A percentile compares a stretch with the other conserved stretches of the same genome.
phyloP scores from a whole-genome alignment of 2,888 invertebrate species.

The Pterostichus madidus region DNA sequence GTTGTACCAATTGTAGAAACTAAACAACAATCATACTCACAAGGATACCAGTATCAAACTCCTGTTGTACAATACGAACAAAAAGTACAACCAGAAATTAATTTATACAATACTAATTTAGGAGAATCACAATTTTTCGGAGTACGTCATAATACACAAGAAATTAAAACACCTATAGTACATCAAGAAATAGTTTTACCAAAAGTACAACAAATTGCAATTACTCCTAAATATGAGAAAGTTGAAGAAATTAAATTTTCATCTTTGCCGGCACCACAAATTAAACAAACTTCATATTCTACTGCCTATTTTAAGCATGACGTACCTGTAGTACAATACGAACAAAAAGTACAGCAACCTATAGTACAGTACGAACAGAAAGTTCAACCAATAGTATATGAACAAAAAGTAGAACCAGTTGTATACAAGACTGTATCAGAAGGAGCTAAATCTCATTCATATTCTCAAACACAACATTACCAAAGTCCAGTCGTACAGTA shows the following conservation, averaged over 20 bases:
- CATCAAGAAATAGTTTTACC: not conserved
- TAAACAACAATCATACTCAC: too few relatives aligned
- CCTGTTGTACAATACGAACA: constrained; percentile 40
- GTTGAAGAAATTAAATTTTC: constrained; percentile 1
- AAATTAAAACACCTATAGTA: constrained; percentile 36
- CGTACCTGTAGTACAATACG: constrained; percentile 13
- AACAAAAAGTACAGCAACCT: constrained; percentile 7
- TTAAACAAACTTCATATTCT: not conserved
- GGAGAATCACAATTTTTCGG: constrained; percentile 20
- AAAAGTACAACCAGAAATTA: constrained; percentile 7
- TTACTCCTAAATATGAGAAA: constrained; percentile 4
- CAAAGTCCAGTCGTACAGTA: constrained; percentile 39
- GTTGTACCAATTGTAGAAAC: too few relatives aligned
- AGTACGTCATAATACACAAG: too few relatives aligned
- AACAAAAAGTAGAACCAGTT: constrained; percentile 59
- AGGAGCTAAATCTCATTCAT: not conserved
- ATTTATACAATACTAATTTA: constrained; percentile 1
- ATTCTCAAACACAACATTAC: not conserved
- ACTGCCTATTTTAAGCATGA: constrained; percentile 3
- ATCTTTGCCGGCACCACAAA: not conserved
- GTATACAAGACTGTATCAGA: constrained; percentile 23
- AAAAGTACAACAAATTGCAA: constrained; percentile 1
- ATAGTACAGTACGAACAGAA: constrained; percentile 46
- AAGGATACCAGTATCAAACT: constrained; percentile 44
- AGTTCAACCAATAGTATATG: constrained; percentile 35